Base-by-base conservation (phyloP, 1,140 invertebrate species). In the Brachionus angularis region DNA sequence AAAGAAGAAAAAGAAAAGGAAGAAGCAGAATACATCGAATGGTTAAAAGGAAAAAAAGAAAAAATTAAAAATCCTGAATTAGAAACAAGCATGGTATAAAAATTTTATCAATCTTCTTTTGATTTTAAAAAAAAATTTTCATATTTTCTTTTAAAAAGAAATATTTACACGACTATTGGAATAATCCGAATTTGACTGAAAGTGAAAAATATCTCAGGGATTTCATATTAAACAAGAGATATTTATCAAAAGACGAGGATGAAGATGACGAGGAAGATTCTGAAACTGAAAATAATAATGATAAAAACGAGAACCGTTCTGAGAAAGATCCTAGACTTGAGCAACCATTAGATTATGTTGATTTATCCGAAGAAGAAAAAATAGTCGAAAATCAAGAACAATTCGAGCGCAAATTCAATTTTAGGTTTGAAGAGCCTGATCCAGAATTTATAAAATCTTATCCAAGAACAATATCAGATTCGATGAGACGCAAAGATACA, bases 401-500 rank as follows among this genome's bases (percentile, higher is more conserved):
- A 79, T 97, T 96, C 84, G 94, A 97, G 77, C 85, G 90, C 33
- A 95, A 96, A 77, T 97, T 89, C 77, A 96, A 97, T 83, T 96
- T 94, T 79, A 85, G 94, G 74, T 98, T 89, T 82, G 92, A 98
- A 83, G 93, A 97, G 81, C 93, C 93, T 0, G 93, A 96, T 83
- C 85, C 88, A 55, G 90, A 96, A 75, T 95, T 93, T 84, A 88
- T 92, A 80, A 92, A 92, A 83, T 83, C 89, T 16, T 96, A 90
- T 84, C 93, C 94, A 0, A 85, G 94, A 75, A 92, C 88, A 0
- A 86, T 97, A 74, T 87, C 89, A 73, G 87, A 89, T 79, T 89
- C 90, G 3, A 80, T 96, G 62, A 85, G 94, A 31, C 86, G 85
- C 25, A 89, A 88, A 75, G 88, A 95, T 77, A 88, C 88, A 33